These are phyloP conservation scores for Canis aureus DNA, from an alignment of 2,113 vertebrate species.

Conservation along the genomic window DNA sequence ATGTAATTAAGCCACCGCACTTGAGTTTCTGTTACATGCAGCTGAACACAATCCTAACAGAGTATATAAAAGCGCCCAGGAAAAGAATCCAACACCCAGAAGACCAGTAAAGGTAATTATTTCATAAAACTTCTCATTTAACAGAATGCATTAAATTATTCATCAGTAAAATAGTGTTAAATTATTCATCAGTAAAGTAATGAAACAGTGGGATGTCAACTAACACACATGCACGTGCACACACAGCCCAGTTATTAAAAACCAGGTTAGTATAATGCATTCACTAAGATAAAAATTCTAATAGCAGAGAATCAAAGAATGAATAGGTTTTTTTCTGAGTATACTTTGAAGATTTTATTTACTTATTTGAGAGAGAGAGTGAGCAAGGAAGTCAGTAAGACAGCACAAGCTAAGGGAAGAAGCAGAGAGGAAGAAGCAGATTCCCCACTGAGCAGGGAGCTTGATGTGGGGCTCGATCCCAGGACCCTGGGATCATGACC, in stretches of 20 bases:
- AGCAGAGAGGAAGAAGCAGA: too few species aligned
- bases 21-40: constrained; percentile 31
- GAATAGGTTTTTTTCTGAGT: background rate
- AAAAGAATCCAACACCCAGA: constrained; percentile 51
- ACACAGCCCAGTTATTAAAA: constrained; percentile 47
- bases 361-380: too few species aligned
- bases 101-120: constrained; percentile 58
- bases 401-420: too few species aligned
- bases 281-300: constrained; percentile 50
- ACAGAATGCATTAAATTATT: constrained; percentile 59
- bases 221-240: background rate
- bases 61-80: constrained; percentile 25
- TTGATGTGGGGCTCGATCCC: too few species aligned
- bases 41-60: constrained; percentile 25
- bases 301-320: constrained; percentile 43
- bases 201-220: constrained; percentile 48
- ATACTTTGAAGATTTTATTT: too few species aligned
- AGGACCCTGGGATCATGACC: too few species aligned
- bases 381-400: too few species aligned
- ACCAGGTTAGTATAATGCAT: background rate
- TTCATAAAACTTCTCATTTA: constrained; percentile 56
- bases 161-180: constrained; percentile 33
- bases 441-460: too few species aligned
- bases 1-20: constrained; percentile 41
- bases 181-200: constrained; percentile 53